Evolutionary conservation across 2,888 invertebrate genomes (phyloP).

Genomic region (Ganaspis brasiliensis): DNA sequence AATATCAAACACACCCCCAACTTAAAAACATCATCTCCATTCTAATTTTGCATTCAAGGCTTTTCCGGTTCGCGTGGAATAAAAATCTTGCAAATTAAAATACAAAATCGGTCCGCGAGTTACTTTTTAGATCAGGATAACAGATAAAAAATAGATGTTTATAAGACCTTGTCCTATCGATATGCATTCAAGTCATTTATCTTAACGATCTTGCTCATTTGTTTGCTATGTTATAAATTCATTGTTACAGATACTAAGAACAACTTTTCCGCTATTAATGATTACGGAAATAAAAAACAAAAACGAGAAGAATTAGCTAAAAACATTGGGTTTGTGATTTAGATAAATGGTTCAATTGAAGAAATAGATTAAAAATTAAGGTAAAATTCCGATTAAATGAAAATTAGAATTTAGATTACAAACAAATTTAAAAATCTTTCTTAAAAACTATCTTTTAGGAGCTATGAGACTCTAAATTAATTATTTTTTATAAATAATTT

Average conservation of each 20-base stretch:
- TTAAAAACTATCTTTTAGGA: too few species aligned
- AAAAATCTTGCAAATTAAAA: slow-evolving; percentile 11
- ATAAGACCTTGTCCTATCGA: slow-evolving; percentile 28
- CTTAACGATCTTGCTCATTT: not conserved
- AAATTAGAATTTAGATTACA: too few species aligned
- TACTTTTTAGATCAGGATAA: slow-evolving; percentile 2
- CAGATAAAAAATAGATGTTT: not conserved
- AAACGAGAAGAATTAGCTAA: not conserved
- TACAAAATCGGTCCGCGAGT: not conserved
- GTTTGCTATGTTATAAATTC: slow-evolving; percentile 1
- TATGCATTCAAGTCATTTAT: slow-evolving; percentile 5
- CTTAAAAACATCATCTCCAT: slow-evolving; percentile 18
- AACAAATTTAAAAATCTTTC: too few species aligned
- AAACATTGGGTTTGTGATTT: too few species aligned
- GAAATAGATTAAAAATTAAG: not conserved
- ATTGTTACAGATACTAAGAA: not conserved
- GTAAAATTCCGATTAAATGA: too few species aligned
- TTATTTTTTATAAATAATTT: too few species aligned
- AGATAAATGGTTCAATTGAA: not conserved
- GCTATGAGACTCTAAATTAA: too few species aligned
- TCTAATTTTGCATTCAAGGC: slow-evolving; percentile 24
- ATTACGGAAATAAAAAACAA: not conserved
- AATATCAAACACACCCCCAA: slow-evolving; percentile 31
- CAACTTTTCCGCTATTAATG: not conserved
- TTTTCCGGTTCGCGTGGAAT: slow-evolving; percentile 10